These are phyloP conservation scores for Protobothrops flavoviridis DNA, from an alignment of 2,113 vertebrate genomes.

Conservation along the genomic window DNA sequence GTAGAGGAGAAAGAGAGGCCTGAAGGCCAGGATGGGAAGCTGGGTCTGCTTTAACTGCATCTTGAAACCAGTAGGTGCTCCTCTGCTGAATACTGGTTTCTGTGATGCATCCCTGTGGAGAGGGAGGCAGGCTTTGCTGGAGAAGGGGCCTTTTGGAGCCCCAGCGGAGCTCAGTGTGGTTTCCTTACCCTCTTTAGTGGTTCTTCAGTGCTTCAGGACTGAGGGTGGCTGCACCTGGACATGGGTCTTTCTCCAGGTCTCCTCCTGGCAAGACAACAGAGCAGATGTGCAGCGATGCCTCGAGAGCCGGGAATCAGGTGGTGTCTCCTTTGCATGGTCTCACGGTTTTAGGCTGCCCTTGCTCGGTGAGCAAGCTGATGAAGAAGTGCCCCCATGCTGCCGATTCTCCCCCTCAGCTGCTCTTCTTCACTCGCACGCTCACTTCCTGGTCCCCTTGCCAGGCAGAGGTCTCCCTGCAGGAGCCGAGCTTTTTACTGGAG, in stretches of 20 bases:
- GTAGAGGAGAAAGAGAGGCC: background rate
- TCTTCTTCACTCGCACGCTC: background rate
- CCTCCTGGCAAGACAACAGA: background rate
- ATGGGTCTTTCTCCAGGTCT: background rate
- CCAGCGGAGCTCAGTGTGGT: background rate
- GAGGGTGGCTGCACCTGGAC: background rate
- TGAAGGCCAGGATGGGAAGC: background rate
- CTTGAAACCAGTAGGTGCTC: background rate
- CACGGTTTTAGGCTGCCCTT: background rate
- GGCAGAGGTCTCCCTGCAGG: background rate
- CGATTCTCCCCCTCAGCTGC: background rate
- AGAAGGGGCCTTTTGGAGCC: background rate
- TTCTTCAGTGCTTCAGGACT: background rate
- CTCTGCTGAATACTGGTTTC: background rate
- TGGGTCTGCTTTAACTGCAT: background rate
- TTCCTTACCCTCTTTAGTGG: background rate
- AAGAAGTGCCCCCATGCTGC: background rate
- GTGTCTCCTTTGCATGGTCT: background rate
- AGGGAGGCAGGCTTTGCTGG: background rate
- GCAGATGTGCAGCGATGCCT: background rate
- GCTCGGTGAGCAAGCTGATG: background rate
- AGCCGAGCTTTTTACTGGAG: background rate
- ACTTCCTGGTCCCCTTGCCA: background rate
- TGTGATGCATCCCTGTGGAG: background rate
- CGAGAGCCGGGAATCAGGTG: background rate